Percentiles rank a stretch among this genome's conserved stretches.
Evolutionary conservation across 2,797 vertebrate genomes (phyloP).

Genomic region (Poeciliopsis infans): DNA sequence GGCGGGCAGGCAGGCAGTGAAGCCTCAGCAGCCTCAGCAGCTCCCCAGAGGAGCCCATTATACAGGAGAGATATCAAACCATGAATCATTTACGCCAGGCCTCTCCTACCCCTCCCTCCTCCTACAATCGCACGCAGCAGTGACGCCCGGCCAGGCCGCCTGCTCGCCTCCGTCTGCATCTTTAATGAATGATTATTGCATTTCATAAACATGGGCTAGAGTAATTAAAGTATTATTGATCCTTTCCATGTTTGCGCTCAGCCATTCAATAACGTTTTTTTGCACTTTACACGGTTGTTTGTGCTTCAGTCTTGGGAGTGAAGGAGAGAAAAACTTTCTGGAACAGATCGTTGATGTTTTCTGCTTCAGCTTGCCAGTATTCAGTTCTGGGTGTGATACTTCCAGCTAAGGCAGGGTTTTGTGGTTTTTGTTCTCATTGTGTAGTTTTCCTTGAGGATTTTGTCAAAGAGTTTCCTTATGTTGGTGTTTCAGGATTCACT

Average conservation of each 20-base stretch:
- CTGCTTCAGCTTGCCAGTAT: constrained; percentile 48
- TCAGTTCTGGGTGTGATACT: constrained; percentile 36
- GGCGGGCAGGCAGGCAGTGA: constrained; percentile 64
- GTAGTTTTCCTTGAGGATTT: constrained; percentile 30
- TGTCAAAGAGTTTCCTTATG: constrained; percentile 37
- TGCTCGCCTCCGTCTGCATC: constrained; percentile 85
- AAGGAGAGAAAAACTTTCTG: constrained; percentile 38
- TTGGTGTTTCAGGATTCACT: constrained; percentile 50
- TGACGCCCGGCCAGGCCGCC: constrained; percentile 50
- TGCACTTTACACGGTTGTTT: constrained; percentile 15
- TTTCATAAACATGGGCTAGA: constrained; percentile 89
- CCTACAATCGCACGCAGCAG: constrained; percentile 44
- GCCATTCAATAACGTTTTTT: constrained; percentile 42
- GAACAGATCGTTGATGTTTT: constrained; percentile 47
- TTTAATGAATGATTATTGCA: constrained; percentile 94
- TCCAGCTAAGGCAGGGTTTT: constrained; percentile 28
- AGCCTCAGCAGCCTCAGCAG: constrained; percentile 68
- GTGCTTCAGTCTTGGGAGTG: constrained; percentile 12
- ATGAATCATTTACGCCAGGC: constrained; percentile 91
- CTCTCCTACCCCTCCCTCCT: constrained; percentile 64
- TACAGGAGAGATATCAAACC: constrained; percentile 88
- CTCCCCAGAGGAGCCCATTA: constrained; percentile 86
- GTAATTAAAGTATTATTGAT: constrained; percentile 93
- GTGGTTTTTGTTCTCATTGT: constrained; percentile 36
- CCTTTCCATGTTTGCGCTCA: constrained; percentile 55